Base-by-base conservation (phyloP, 2,113 vertebrate species). In the Trichomycterus rosablanca region DNA sequence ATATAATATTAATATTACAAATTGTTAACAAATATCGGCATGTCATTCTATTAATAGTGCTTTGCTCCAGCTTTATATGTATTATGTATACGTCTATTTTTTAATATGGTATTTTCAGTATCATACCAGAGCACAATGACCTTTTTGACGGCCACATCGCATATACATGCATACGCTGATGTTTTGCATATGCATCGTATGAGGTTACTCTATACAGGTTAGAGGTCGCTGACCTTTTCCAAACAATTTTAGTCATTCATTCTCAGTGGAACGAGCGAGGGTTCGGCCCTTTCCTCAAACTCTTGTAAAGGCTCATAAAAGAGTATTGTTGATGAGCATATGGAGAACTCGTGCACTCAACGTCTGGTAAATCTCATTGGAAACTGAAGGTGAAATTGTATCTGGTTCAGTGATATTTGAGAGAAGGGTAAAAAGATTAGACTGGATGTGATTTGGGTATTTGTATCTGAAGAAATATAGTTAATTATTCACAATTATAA, bases 221-320 rank as follows among this genome's bases (percentile, higher is more conserved):
- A 82, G 20, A 76, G 87, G 83, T 86, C 85, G 56, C 64, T 76
- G 82, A 83, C 83, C 85, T 83, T 78, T 73, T 73, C 82, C 81
- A 86, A 87, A 87, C 84, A 85, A 84, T 81, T 87, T 87, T 82
- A 81, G 78, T 76, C 23, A 74, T 83, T 85, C 73, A 78, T 77
- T 83, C 77, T 73, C 59, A 78, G 76, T 67, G 83, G 82, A 84
- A 81, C 80, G 78, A 78, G 76, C 75, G 74, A 75, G 78, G 74
- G 68, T 76, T 74, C 73, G 81, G 52, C 68, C 69, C 77, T 77
- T 69, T 76, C 74, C 75, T 73, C 51, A 55, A 76, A 80, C 79
- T 81, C 81, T 63, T 83, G 73, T 67, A 76, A 78, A 83, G 74
- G 48, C 70, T 70, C 67, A 66, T 66, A 66, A 70, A 75, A 77